Base-by-base conservation (phyloP, 2,797 vertebrate species). In the Thamnophis elegans region DNA sequence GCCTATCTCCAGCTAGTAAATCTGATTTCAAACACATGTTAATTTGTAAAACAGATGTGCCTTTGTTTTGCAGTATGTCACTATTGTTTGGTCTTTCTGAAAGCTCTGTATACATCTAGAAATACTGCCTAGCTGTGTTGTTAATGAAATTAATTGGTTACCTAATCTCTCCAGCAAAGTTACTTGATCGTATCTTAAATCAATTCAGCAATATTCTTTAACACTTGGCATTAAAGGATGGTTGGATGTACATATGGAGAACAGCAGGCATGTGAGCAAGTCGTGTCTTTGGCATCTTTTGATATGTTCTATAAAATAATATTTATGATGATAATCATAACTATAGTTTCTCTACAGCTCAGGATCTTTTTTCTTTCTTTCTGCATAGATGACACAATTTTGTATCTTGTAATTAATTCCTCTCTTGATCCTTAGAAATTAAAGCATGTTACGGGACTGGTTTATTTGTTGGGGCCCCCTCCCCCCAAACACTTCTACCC, bases 31-130 rank as follows among this genome's bases (percentile, higher is more conserved):
- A 58, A 36, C 22, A 82, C 12, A 68, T 78, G 78, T 90, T 87
- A 90, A 90, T 93, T 88, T 88, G 28, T 82, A 88, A 86, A 93
- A 53, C 92, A 90, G 55, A 90, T 91, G 85, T 90, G n/a, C 16
- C 7, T 47, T 93, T 87, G 89, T 93, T 78, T 89, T 60, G 85
- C 28, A 88, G 56, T 82, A 88, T 88, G 65, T 68, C 88, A 32
- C 11, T 54, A 55, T 93, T 93, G 89, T 93, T 93, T 82, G 47
- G 36, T 68, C 54, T 59, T 22, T 18, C 22, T 16, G 11, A 91
- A 88, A 89, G 62, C 20, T 85, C 51, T 55, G 28, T 25, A 28
- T 58, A 28, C 85, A 59, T 28, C 55, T 42, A 90, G 62, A 78
- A 87, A 54, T 78, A 78, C 32, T 87, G 42, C 36, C 42, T 87